phyloP scores from a whole-genome alignment of 2,797 vertebrate species.

The Enteromius radiatus region DNA sequence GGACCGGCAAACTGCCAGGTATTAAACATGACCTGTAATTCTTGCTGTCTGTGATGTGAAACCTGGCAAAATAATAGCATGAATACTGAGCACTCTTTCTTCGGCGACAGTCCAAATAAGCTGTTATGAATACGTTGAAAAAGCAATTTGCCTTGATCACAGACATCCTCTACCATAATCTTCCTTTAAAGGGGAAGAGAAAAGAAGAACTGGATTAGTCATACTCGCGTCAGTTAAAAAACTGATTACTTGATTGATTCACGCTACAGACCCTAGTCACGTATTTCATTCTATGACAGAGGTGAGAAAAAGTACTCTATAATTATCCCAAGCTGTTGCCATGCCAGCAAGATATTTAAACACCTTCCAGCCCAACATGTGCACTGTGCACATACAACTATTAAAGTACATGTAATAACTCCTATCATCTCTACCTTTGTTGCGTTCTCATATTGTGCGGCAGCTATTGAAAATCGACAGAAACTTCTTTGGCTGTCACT shows the following conservation, averaged over 20 bases:
- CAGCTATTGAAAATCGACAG: constrained; percentile 24
- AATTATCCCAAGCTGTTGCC: constrained; percentile 54
- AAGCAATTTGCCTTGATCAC: constrained; percentile 58
- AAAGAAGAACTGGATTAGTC: constrained; percentile 56
- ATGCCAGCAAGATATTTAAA: constrained; percentile 45
- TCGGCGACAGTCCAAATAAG: constrained; percentile 52
- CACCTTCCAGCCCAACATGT: constrained; percentile 14
- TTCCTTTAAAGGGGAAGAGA: constrained; percentile 29
- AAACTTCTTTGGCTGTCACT: constrained; percentile 38
- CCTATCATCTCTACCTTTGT: constrained; percentile 44
- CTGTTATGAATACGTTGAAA: constrained; percentile 57
- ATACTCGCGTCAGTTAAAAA: constrained; percentile 56
- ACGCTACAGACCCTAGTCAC: constrained; percentile 53
- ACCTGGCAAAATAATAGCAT: constrained; percentile 48
- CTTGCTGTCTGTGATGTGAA: constrained; percentile 29
- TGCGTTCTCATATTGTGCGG: constrained; percentile 34
- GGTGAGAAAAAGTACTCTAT: constrained; percentile 51
- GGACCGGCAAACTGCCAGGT: constrained; percentile 53
- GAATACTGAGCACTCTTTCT: constrained; percentile 43
- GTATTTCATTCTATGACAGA: constrained; percentile 55
- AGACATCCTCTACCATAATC: constrained; percentile 49
- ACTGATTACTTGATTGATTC: constrained; percentile 63
- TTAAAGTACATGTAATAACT: constrained; percentile 56
- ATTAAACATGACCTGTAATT: constrained; percentile 61
- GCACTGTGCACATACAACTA: constrained; percentile 16